Evolutionary conservation across 1,140 invertebrate species (phyloP).

Genomic region (Neomicropteryx cornuta): DNA sequence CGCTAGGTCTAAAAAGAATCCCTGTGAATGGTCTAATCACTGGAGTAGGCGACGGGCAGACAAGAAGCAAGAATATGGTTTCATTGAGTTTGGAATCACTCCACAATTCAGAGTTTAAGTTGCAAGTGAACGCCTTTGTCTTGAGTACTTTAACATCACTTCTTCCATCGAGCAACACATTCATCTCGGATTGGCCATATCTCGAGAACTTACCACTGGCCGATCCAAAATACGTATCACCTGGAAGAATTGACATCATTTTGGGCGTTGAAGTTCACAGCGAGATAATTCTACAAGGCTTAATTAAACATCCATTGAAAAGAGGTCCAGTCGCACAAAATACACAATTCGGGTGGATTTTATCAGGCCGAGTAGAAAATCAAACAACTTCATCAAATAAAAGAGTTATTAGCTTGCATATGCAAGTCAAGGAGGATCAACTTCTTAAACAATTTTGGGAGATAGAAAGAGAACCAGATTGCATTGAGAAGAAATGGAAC

Average conservation of each 20-base stretch:
- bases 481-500: conserved; percentile 11
- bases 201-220: conserved; percentile 10
- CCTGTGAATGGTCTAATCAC: conserved; percentile 9
- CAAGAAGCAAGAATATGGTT: conserved; percentile 9
- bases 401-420: conserved; percentile 11
- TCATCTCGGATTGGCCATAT: conserved; percentile 7
- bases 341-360: conserved; percentile 15
- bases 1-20: conserved; percentile 9
- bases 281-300: conserved; percentile 11
- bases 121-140: conserved; percentile 13
- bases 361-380: conserved; percentile 13
- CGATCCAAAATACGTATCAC: conserved; percentile 9
- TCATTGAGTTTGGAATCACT: conserved; percentile 9
- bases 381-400: not conserved
- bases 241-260: conserved; percentile 14
- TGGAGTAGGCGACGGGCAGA: conserved; percentile 11
- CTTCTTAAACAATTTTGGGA: conserved; percentile 17
- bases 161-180: conserved; percentile 10
- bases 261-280: conserved; percentile 15
- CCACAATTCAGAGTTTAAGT: conserved; percentile 1
- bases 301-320: conserved; percentile 13
- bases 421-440: conserved; percentile 12
- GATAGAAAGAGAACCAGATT: conserved; percentile 15
- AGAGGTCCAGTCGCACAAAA: conserved; percentile 9
- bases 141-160: conserved; percentile 11